phyloP scores from a whole-genome alignment of 2,797 vertebrate species.

The Tapera naevia region DNA sequence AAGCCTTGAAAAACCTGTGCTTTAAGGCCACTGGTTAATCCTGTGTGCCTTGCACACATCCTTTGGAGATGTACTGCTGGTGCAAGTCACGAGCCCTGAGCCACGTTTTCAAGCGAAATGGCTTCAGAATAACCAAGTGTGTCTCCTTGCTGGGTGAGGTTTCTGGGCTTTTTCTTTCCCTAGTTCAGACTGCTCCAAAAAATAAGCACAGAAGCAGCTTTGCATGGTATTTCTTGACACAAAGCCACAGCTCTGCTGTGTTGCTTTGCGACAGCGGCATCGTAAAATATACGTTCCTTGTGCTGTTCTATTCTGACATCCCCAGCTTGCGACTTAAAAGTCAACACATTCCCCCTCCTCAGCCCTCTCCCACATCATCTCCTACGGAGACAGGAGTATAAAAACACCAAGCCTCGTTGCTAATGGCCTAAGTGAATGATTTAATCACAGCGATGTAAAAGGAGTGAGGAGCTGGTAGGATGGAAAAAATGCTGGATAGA shows the following conservation, averaged over 20 bases:
- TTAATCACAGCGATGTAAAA: conserved; percentile 30
- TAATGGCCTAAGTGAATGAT: conserved; percentile 11
- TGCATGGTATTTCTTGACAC: conserved; percentile 25
- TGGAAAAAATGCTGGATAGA: conserved; percentile 39
- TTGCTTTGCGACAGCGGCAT: neutral
- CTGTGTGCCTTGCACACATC: neutral
- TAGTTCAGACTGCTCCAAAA: neutral
- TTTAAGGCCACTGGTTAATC: neutral
- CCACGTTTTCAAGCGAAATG: fast-evolving
- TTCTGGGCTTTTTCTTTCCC: neutral
- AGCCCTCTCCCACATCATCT: neutral
- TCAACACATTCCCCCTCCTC: neutral
- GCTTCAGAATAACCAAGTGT: neutral
- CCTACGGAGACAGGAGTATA: neutral
- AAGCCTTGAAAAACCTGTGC: neutral
- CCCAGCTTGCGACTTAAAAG: neutral
- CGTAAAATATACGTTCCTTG: neutral
- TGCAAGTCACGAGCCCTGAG: fast-evolving
- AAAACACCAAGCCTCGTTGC: neutral
- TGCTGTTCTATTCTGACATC: neutral
- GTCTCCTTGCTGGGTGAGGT: neutral
- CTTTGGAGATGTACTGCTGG: neutral
- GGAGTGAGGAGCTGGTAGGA: neutral
- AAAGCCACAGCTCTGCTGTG: neutral
- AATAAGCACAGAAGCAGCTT: conserved; percentile 15